phyloP scores from a whole-genome alignment of 2,888 invertebrate genomes.

The Drosophila macrospina region DNA sequence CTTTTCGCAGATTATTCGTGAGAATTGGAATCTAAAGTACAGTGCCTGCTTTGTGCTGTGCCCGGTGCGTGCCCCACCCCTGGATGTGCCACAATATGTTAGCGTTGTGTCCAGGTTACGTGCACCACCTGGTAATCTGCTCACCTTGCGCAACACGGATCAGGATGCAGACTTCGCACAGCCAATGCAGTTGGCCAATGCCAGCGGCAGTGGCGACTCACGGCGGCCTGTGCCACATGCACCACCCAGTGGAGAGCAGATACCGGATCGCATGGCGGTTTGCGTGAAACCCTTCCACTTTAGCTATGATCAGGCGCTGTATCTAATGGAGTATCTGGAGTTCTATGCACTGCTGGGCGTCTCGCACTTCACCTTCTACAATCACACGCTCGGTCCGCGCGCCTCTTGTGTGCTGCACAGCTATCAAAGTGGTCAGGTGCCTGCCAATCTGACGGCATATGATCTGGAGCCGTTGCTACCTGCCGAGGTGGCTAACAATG shows the following conservation, averaged over 20 bases:
- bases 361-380: constrained; percentile 95
- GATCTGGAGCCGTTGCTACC: constrained; percentile 71
- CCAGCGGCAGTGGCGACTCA: constrained; percentile 5
- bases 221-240: constrained; percentile 29
- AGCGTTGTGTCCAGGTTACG: constrained; percentile 89
- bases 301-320: constrained; percentile 93
- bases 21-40: constrained; percentile 97
- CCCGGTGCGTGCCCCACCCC: constrained; percentile 88
- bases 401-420: constrained; percentile 91
- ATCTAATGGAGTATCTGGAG: constrained; percentile 95
- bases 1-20: constrained; percentile 90
- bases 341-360: constrained; percentile 93
- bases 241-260: constrained; percentile 77
- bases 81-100: constrained; percentile 89
- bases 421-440: constrained; percentile 85
- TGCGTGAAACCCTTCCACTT: constrained; percentile 97
- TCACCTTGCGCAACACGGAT: constrained; percentile 88
- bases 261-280: constrained; percentile 88
- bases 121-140: constrained; percentile 88
- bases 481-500: constrained; percentile 57
- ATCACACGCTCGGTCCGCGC: constrained; percentile 92
- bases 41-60: constrained; percentile 96
- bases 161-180: constrained; percentile 83
- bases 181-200: constrained; percentile 13
- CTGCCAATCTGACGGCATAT: constrained; percentile 81